These are phyloP conservation scores for Sardina pilchardus DNA, from an alignment of 2,113 vertebrate species.

Conservation along the genomic window DNA sequence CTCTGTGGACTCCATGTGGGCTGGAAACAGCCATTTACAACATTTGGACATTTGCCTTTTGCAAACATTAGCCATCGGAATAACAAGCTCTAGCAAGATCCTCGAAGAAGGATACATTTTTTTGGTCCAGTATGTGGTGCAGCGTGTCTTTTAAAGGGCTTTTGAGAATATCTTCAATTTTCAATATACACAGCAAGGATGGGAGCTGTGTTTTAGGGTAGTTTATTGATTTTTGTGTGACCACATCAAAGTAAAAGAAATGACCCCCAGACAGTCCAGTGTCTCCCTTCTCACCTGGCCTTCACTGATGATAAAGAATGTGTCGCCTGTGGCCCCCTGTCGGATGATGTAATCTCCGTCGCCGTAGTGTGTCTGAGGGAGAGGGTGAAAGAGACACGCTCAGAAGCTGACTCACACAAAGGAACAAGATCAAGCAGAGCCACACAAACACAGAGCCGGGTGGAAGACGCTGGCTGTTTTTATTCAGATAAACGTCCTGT, in stretches of 20 bases:
- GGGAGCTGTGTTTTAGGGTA: not conserved
- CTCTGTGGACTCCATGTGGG: not conserved
- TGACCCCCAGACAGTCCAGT: not conserved
- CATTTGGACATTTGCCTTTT: not conserved
- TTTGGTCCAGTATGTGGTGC: not conserved
- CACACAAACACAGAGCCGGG: not conserved
- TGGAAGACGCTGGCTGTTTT: not conserved
- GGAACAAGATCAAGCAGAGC: not conserved
- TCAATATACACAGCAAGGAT: not conserved
- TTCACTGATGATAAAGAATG: constrained; percentile 76
- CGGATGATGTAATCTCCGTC: constrained; percentile 71
- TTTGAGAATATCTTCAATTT: not conserved
- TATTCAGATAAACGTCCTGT: not conserved
- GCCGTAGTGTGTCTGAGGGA: constrained; percentile 65
- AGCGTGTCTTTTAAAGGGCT: not conserved
- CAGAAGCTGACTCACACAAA: not conserved
- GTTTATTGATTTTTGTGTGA: not conserved
- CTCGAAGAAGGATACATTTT: not conserved
- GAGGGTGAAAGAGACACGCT: not conserved
- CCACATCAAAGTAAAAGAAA: not conserved
- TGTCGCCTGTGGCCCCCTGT: constrained; percentile 73
- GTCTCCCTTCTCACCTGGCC: constrained; percentile 63
- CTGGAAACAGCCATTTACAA: not conserved
- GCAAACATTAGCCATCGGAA: not conserved
- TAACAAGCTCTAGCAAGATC: not conserved